Percentiles rank a stretch among this genome's conserved stretches.
Evolutionary conservation across 2,888 invertebrate species (phyloP).

Genomic region (Agriotes lineatus): DNA sequence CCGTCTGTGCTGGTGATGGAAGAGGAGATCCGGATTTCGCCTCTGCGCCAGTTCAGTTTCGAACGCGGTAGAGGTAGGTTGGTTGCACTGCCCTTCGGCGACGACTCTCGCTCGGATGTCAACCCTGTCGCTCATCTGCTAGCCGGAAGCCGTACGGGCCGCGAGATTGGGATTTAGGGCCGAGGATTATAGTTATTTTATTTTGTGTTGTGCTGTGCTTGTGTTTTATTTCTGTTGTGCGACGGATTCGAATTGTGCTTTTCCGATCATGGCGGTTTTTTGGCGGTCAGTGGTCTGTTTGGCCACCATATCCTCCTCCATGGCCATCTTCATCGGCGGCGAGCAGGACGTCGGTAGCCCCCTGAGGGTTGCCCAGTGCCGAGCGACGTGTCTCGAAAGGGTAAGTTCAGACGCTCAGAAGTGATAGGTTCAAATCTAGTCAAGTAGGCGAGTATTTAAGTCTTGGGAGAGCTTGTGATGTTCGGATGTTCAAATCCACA

Average conservation of each 20-base stretch:
- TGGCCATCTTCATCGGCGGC: constrained; percentile 66
- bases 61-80: constrained; percentile 44
- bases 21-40: constrained; percentile 45
- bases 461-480: too few species aligned
- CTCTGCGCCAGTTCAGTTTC: constrained; percentile 56
- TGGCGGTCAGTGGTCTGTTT: constrained; percentile 59
- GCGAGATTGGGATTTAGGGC: constrained; percentile 14
- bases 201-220: constrained; percentile 39
- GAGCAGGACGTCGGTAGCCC: constrained; percentile 80
- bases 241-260: constrained; percentile 47
- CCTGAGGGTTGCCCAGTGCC: constrained; percentile 78
- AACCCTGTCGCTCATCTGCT: constrained; percentile 22
- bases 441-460: too few species aligned
- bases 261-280: constrained; percentile 61
- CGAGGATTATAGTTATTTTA: constrained; percentile 34
- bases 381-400: constrained; percentile 80
- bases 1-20: constrained; percentile 47
- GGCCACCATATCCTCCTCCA: constrained; percentile 56
- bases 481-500: too few species aligned
- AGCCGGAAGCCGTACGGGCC: constrained; percentile 6
- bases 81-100: constrained; percentile 10
- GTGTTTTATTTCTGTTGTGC: constrained; percentile 45
- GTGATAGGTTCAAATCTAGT: too few species aligned
- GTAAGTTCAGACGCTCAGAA: too few species aligned
- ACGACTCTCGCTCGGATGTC: constrained; percentile 43